A percentile compares a stretch with the other conserved stretches of the same genome.
phyloP scores from a whole-genome alignment of 1,140 invertebrate species.

The Drosophila seguyi region DNA sequence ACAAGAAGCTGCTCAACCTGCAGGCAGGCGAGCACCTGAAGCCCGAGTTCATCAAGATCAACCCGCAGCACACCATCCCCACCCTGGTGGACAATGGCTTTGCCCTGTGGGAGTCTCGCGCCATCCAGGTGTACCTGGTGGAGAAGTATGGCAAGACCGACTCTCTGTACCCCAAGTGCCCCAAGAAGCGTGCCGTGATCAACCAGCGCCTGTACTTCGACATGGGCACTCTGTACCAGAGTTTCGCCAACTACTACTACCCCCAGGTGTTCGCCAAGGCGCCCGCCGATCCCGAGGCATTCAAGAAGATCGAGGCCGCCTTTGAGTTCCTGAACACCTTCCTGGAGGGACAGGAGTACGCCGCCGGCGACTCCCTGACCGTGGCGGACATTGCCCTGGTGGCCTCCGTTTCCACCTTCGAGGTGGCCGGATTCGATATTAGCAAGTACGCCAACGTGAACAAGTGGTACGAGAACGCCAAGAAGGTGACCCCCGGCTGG shows the following conservation, averaged over 20 bases:
- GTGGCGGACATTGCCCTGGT: constrained; percentile 90
- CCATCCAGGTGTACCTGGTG: constrained; percentile 90
- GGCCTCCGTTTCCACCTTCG: constrained; percentile 88
- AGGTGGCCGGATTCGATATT: constrained; percentile 89
- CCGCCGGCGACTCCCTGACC: constrained; percentile 89
- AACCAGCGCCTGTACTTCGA: constrained; percentile 92
- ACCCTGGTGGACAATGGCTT: constrained; percentile 89
- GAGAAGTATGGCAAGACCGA: constrained; percentile 90
- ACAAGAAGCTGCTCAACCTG: constrained; percentile 89
- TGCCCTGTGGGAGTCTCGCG: constrained; percentile 89
- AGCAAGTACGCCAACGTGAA: constrained; percentile 89
- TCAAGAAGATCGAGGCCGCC: constrained; percentile 88
- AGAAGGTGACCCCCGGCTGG: constrained; percentile 89
- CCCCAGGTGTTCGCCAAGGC: constrained; percentile 89
- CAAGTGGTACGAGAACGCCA: constrained; percentile 90
- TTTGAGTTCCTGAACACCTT: constrained; percentile 89
- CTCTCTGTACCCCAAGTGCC: constrained; percentile 89
- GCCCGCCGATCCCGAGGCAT: constrained; percentile 88
- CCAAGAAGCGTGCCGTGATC: constrained; percentile 89
- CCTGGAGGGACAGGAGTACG: constrained; percentile 88
- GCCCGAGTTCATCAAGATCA: constrained; percentile 90
- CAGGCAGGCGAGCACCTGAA: constrained; percentile 88
- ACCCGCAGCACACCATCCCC: constrained; percentile 88
- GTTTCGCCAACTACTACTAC: constrained; percentile 89
- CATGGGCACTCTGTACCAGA: constrained; percentile 88